Evolutionary conservation across 2,888 invertebrate genomes (phyloP).

Genomic region (Leucoma salicis): DNA sequence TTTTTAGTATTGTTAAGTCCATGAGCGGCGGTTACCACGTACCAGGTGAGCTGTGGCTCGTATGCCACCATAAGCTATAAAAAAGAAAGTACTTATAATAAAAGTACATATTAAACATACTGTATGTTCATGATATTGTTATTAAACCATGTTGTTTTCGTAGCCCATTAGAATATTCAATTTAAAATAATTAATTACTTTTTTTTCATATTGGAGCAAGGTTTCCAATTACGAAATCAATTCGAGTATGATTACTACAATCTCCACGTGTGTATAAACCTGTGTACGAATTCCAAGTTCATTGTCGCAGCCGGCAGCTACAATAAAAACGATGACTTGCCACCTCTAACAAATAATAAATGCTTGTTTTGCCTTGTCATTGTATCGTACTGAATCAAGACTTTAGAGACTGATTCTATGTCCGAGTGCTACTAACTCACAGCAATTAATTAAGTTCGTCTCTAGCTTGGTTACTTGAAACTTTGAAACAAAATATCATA

Average conservation of each 20-base stretch:
- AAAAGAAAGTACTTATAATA: too few relatives aligned
- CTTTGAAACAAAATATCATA: too few relatives aligned
- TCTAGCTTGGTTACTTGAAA: too few relatives aligned
- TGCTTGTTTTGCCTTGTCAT: conserved; percentile 52
- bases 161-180: too few relatives aligned
- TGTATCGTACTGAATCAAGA: conserved; percentile 38
- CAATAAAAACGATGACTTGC: conserved; percentile 52
- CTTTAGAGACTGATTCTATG: conserved; percentile 28
- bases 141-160: too few relatives aligned
- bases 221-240: conserved; percentile 29
- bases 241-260: conserved; percentile 19
- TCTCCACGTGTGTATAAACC: conserved; percentile 35
- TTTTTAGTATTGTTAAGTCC: too few relatives aligned
- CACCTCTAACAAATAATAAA: conserved; percentile 36
- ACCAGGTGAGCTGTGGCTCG: too few relatives aligned
- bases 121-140: too few relatives aligned
- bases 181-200: conserved; percentile 10
- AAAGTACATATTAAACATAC: too few relatives aligned
- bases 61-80: too few relatives aligned
- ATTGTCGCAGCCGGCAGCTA: conserved; percentile 48
- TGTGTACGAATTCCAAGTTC: conserved; percentile 48
- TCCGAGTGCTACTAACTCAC: conserved; percentile 47
- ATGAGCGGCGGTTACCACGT: too few relatives aligned
- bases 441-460: conserved; percentile 18
- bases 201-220: conserved; percentile 3